Percentiles rank a stretch among this genome's conserved stretches.
Conservation (phyloP, 2,113 vertebrate species). For the Marmota flaviventris region DNA sequence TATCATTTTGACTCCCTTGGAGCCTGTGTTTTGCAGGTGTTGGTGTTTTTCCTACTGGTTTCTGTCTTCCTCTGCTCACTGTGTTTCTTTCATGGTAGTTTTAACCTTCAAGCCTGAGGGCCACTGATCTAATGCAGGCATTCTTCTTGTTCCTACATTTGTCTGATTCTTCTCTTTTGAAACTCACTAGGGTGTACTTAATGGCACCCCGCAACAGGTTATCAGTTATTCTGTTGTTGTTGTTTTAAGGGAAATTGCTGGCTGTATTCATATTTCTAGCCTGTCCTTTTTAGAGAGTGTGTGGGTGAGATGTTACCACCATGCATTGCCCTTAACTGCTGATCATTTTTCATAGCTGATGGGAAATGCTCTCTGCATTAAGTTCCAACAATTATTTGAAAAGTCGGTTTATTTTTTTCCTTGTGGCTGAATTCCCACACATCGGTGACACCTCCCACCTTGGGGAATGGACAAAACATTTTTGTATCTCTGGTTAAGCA, state of each 20-base stretch:
- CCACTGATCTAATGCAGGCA: not conserved
- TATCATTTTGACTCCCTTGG: not conserved
- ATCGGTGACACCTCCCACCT: not conserved
- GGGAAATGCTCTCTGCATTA: not conserved
- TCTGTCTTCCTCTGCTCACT: not conserved
- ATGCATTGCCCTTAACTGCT: not conserved
- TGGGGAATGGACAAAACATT: not conserved
- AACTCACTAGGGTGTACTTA: not conserved
- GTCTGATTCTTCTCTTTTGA: not conserved
- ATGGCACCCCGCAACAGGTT: not conserved
- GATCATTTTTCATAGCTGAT: slow-evolving; percentile 21
- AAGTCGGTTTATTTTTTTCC: slow-evolving; percentile 19
- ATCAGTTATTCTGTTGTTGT: not conserved
- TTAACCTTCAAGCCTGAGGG: not conserved
- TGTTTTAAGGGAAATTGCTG: not conserved
- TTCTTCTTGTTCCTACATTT: not conserved
- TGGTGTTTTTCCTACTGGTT: slow-evolving; percentile 3
- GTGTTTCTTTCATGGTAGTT: not conserved
- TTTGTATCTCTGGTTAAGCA: slow-evolving; percentile 53
- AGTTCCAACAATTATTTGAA: slow-evolving; percentile 22
- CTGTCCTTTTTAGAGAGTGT: slow-evolving; percentile 22
- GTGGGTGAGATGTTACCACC: not conserved
- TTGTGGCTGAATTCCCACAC: not conserved
- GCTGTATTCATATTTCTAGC: not conserved
- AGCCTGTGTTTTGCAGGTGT: not conserved